A percentile compares a stretch with the other conserved stretches of the same genome.
Conservation (phyloP, 1,140 invertebrate species). For the Aporrectodea caliginosa region DNA sequence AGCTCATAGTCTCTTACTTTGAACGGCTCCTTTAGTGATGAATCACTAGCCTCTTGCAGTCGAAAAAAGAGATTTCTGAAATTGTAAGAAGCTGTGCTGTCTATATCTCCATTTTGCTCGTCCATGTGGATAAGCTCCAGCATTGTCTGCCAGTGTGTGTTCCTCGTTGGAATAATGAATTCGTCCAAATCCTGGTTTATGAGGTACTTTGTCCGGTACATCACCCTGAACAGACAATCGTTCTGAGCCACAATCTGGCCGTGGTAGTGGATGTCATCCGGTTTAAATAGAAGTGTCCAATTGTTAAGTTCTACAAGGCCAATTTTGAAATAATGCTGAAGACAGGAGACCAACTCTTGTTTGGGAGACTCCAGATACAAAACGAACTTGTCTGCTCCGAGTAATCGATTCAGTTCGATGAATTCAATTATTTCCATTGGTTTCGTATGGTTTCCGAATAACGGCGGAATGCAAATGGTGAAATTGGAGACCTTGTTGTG, state of each 20-base stretch:
- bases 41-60: neutral
- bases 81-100: neutral
- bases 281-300: neutral
- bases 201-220: neutral
- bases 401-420: neutral
- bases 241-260: neutral
- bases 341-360: neutral
- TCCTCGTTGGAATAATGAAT: neutral
- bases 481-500: neutral
- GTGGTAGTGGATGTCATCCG: neutral
- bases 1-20: neutral
- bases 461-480: neutral
- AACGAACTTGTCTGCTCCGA: neutral
- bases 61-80: neutral
- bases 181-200: neutral
- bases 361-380: neutral
- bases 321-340: neutral
- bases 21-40: neutral
- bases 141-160: neutral
- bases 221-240: neutral
- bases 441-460: neutral
- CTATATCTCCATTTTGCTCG: neutral
- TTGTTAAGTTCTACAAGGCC: neutral
- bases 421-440: neutral
- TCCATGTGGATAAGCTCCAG: neutral